A percentile compares a stretch with the other conserved stretches of the same genome.
Conservation (phyloP, 2,113 vertebrate species). For the Aptenodytes forsteri region DNA sequence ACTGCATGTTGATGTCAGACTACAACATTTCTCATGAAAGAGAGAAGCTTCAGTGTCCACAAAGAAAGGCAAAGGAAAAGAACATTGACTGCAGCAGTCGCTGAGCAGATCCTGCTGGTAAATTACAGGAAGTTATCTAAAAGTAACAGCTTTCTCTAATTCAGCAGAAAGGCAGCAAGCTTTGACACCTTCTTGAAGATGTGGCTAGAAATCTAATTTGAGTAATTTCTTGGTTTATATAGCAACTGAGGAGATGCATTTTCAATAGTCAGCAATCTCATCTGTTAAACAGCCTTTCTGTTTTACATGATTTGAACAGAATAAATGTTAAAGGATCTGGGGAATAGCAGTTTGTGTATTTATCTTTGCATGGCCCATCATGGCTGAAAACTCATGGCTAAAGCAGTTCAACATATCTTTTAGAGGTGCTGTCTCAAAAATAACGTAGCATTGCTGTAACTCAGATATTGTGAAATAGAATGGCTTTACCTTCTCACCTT, state of each 20-base stretch:
- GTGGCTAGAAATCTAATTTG: neutral
- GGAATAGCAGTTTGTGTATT: neutral
- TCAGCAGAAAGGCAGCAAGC: slow-evolving; percentile 6
- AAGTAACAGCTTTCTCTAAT: slow-evolving; percentile 67
- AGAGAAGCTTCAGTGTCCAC: neutral
- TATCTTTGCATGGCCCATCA: neutral
- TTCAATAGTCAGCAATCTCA: neutral
- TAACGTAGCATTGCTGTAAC: neutral
- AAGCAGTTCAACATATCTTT: neutral
- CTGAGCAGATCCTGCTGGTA: slow-evolving; percentile 45
- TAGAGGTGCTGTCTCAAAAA: neutral
- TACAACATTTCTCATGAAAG: neutral
- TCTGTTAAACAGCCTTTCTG: neutral
- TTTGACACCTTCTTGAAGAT: slow-evolving; percentile 47
- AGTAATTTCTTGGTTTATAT: neutral
- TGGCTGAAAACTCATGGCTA: neutral
- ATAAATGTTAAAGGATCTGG: neutral
- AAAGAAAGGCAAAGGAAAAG: slow-evolving; percentile 26
- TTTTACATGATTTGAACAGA: neutral
- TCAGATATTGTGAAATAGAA: neutral
- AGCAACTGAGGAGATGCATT: neutral
- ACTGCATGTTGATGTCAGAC: neutral
- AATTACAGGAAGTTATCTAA: slow-evolving; percentile 77
- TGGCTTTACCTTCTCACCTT: neutral
- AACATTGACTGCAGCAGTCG: neutral